phyloP scores from a whole-genome alignment of 2,113 vertebrate species.

The Pseudorectes ferrugineus region DNA sequence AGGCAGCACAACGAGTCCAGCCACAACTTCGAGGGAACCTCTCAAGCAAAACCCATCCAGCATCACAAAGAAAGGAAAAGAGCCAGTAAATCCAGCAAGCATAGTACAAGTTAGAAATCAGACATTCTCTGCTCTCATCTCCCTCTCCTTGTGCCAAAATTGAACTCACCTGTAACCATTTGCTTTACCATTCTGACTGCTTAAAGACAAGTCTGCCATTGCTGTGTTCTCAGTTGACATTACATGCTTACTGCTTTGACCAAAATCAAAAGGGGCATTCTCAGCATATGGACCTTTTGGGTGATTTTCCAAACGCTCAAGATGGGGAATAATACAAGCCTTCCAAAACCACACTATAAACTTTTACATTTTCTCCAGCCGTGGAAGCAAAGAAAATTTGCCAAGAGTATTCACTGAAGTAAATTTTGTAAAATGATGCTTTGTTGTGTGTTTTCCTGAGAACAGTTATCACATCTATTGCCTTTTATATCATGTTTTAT shows the following conservation, averaged over 20 bases:
- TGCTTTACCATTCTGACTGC: slow-evolving; percentile 66
- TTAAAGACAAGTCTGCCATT: slow-evolving; percentile 71
- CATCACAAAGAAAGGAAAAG: slow-evolving; percentile 86
- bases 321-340: slow-evolving; percentile 31
- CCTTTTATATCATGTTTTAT: slow-evolving; percentile 21
- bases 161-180: slow-evolving; percentile 48
- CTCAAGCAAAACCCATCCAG: slow-evolving; percentile 78
- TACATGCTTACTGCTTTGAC: slow-evolving; percentile 60
- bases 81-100: slow-evolving; percentile 80
- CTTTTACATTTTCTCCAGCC: neutral
- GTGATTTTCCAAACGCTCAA: slow-evolving; percentile 58
- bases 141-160: slow-evolving; percentile 25
- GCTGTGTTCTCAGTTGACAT: slow-evolving; percentile 62
- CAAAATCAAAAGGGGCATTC: slow-evolving; percentile 66
- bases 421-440: slow-evolving; percentile 59
- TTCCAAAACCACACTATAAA: slow-evolving; percentile 31
- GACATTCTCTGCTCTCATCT: neutral
- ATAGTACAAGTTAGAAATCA: slow-evolving; percentile 81
- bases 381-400: slow-evolving; percentile 24
- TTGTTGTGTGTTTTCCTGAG: slow-evolving; percentile 42
- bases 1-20: slow-evolving; percentile 90
- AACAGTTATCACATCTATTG: slow-evolving; percentile 28
- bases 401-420: slow-evolving; percentile 25
- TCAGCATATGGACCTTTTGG: slow-evolving; percentile 52
- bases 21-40: slow-evolving; percentile 82